phyloP scores from a whole-genome alignment of 1,140 invertebrate species.

The Panagrolaimus sp. region DNA sequence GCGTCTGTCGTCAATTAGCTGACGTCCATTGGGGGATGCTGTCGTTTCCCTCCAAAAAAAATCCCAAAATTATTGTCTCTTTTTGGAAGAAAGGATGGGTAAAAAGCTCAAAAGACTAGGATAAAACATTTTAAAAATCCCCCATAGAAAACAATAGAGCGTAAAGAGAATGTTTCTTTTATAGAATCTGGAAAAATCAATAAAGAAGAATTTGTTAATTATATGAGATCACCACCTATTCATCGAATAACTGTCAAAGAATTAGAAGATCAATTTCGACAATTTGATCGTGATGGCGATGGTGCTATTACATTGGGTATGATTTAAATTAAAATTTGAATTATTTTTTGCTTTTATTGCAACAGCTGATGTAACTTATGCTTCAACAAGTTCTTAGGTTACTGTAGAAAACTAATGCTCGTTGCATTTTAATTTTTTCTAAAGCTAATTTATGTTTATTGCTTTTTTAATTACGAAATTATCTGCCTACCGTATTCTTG shows the following conservation, averaged over 20 bases:
- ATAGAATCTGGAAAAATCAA: constrained; percentile 53
- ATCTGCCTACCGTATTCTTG: too few relatives aligned
- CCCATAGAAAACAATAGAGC: background rate
- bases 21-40: constrained; percentile 31
- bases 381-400: too few relatives aligned
- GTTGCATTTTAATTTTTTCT: too few relatives aligned
- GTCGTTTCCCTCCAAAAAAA: constrained; percentile 31
- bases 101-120: background rate
- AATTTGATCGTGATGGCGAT: constrained; percentile 44
- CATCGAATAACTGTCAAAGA: constrained; percentile 48
- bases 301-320: constrained; percentile 48
- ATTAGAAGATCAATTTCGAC: constrained; percentile 40
- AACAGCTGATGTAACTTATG: too few relatives aligned
- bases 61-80: background rate
- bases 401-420: too few relatives aligned
- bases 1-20: constrained; percentile 24
- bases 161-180: constrained; percentile 12
- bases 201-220: constrained; percentile 51
- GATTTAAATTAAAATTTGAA: constrained; percentile 17
- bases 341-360: too few relatives aligned
- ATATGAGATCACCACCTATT: constrained; percentile 48
- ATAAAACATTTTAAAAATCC: background rate
- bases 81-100: background rate
- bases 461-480: too few relatives aligned
- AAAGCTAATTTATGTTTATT: too few relatives aligned